Base-by-base conservation (phyloP, 2,888 invertebrate species). In the Tetragonula carbonaria region DNA sequence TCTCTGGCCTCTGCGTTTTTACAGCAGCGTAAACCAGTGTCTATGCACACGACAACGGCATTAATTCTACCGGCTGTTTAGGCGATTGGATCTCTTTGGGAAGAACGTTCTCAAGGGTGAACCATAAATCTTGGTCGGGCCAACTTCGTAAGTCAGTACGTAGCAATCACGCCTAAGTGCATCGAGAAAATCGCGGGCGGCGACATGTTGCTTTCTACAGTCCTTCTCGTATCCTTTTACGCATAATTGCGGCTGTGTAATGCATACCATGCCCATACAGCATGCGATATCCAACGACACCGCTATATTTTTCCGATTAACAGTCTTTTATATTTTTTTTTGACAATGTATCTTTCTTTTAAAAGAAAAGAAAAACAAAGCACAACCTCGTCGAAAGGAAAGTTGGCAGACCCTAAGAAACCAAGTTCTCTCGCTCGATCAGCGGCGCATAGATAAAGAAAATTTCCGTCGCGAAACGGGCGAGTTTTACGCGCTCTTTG, bases 91-190 rank as follows among this genome's bases (percentile, higher is more conserved):
- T 87, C 86, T 80, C 57, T 73, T 73, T 63, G 78, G 67, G 79
- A 87, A 74, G 74, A 85, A 80, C 51, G 68, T 50, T 72, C 85
- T 87, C 80, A 87, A 87, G 86, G 85, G 84, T 80, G 73, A 65
- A 74, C 85, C 67, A 87, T 87, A 87, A 87, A 87, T 87, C 87
- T 87, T 85, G 84, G 83, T 57, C 73, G 73, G 80, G 85, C 75
- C 74, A 84, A 68, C 75, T 78, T 82, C 78, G 78, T 75, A 75
- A 75, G n/a, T 73, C 50, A 51, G 73, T 86, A 78, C 63, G 62
- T 62, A 78, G 68, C 74, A 80, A 82, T 84, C 78, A 72, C 23
- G 70, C 50, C 73, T 82, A 74, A 80, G 74, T 80, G 80, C 77
- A 82, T 82, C 51, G 75, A 76, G 74, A 80, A 80, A 83, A 83